Evolutionary conservation across 2,113 vertebrate genomes (phyloP), one percentile per base, ranked within the genome.

Genomic region (Hiodon tergisus): DNA sequence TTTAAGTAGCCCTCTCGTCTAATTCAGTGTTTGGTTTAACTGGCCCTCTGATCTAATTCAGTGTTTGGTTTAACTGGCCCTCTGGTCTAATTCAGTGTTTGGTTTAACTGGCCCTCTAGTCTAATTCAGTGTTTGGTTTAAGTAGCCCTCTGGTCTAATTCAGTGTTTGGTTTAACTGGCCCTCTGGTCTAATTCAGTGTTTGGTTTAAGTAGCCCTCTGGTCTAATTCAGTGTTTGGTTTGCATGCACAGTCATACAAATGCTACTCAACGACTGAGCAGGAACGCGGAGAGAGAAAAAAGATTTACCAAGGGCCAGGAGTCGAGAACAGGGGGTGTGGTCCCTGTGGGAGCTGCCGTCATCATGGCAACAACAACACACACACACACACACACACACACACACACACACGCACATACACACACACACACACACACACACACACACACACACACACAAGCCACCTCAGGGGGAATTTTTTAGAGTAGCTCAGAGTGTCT

Each of bases 331-430:
- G 80, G 76, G 76, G 86, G 88, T 58, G 85, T 84, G 85, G 83
- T 81, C 78, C 46, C 6, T 67, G 71, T 69, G 72, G 65, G 83
- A 78, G 80, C 75, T 74, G 78, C 72, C 53, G 86, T 91, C 84
- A 78, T 86, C 71, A 78, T 88, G 87, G 89, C 82, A 81, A 89
- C 85, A 53, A 75, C n/a, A n/a, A n/a, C n/a, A n/a, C n/a, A n/a
- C n/a, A n/a, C 76, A 82, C 79, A 83, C 77, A 31, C 31, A 31
- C 31, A 31, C 31, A 31, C 31, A 31, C 31, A 31, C 31, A 31
- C 31, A 31, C 31, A 31, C 31, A 31, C 31, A 31, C 31, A 31
- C 31, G 2, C 31, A 31, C 31, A 31, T 2, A 31, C 31, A 31
- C 31, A 31, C 31, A 31, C 31, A 31, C 31, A 31, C 31, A 31